These are phyloP conservation scores for Drosophila tanythrix DNA, from an alignment of 2,888 invertebrate genomes.

Conservation along the genomic window DNA sequence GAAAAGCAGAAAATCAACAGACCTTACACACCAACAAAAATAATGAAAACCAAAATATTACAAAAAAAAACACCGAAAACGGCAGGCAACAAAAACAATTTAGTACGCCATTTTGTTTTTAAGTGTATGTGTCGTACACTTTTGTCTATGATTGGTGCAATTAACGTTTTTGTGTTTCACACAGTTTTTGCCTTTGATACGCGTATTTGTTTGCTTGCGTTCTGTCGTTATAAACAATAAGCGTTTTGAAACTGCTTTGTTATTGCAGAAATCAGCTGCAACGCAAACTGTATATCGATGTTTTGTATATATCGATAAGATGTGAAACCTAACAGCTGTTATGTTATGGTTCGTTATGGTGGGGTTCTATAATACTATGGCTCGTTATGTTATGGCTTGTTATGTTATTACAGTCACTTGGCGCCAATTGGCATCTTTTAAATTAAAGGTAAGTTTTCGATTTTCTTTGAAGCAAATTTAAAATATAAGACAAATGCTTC, in stretches of 20 bases:
- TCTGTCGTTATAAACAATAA: slow-evolving; percentile 56
- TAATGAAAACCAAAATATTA: slow-evolving; percentile 9
- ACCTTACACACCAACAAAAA: slow-evolving; percentile 30
- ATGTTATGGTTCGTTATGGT: neutral
- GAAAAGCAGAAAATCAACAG: slow-evolving; percentile 29
- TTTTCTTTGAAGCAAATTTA: neutral
- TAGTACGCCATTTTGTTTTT: slow-evolving; percentile 68
- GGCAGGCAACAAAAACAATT: slow-evolving; percentile 32
- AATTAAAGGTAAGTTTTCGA: neutral
- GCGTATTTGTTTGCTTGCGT: slow-evolving; percentile 14
- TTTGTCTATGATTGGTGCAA: slow-evolving; percentile 18
- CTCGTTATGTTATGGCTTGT: neutral
- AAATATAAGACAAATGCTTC: neutral
- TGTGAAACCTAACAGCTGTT: neutral
- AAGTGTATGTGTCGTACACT: slow-evolving; percentile 17
- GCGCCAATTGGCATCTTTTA: neutral
- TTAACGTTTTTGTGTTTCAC: slow-evolving; percentile 20
- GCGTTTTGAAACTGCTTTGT: slow-evolving; percentile 48
- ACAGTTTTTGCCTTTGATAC: neutral
- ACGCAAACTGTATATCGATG: slow-evolving; percentile 1
- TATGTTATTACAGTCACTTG: neutral
- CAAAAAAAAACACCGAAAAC: slow-evolving; percentile 38
- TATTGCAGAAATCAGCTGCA: slow-evolving; percentile 61
- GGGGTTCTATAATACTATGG: neutral
- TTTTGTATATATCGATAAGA: slow-evolving; percentile 19